phyloP scores from a whole-genome alignment of 2,888 invertebrate species.

The Toxonevra muliebris region DNA sequence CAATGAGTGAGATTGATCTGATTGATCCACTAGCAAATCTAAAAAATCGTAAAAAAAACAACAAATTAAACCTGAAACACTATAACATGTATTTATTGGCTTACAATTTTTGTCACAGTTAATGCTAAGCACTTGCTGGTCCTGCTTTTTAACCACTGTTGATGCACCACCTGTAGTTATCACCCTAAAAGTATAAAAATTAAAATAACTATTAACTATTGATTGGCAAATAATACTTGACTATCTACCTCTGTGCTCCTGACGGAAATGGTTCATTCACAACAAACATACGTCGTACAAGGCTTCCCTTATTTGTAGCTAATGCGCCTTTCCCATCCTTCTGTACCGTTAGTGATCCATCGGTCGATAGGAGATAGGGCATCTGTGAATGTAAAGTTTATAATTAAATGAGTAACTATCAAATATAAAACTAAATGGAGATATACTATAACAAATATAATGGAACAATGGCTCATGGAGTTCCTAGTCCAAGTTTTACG shows the following conservation, averaged over 20 bases:
- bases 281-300: constrained; percentile 65
- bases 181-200: constrained; percentile 51
- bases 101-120: constrained; percentile 66
- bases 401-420: no score
- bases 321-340: constrained; percentile 64
- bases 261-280: constrained; percentile 64
- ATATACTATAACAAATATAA: no score
- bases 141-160: constrained; percentile 63
- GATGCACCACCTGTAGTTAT: constrained; percentile 62
- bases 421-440: no score
- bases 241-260: constrained; percentile 61
- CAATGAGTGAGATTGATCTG: constrained; percentile 59
- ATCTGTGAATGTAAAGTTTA: constrained; percentile 53
- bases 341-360: constrained; percentile 64
- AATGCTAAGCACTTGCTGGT: constrained; percentile 65
- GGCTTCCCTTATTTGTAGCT: constrained; percentile 61
- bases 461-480: no score
- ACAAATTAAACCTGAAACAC: background rate
- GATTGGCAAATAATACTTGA: background rate
- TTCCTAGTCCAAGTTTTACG: no score
- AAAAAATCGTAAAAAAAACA: no score
- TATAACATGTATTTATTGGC: constrained; percentile 40
- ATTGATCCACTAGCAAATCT: constrained; percentile 65
- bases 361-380: constrained; percentile 65
- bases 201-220: constrained; percentile 16